Base-by-base conservation (phyloP, 2,888 invertebrate species). In the Gari tellinella region DNA sequence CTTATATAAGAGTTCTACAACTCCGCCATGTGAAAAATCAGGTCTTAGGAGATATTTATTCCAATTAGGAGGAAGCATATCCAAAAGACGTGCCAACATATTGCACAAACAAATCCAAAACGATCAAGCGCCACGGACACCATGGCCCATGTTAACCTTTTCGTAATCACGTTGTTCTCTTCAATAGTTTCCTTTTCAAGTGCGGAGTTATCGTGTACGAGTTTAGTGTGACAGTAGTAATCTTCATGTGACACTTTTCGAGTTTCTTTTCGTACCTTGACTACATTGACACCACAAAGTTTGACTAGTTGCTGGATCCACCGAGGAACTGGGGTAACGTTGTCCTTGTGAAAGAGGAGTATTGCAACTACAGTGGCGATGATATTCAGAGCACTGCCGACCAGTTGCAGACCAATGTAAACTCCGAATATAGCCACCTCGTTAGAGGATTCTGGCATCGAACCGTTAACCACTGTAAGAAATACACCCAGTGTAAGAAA, bases 401-500 rank as follows among this genome's bases (percentile, higher is more conserved):
- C 40, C 8, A 83, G 70, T 48, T 81, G 72, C 7, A 80, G 61
- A 1, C 81, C 76, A 8, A 81, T 74, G 41, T 74, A 83, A 7
- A 80, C 49, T 8, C 80, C 74, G 19, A 83, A 63, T 14, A 63
- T 55, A 1, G 83, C 80, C 40, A 83, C 69, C 40, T 81, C 81
- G 23, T 83, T 80, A 1, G 83, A 81, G 1, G 78, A 61, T 66
- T 72, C 72, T 1, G 83, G 83, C 62, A 83, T 68, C 17, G 69
- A 72, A 23, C 79, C 72, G 21, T 74, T 80, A 10, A 83, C 74
- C 8, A 80, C 68, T 0, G 74, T 79, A 40, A 83, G 60, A 53
- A 76, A 83, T 21, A 83, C 81, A 5, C 81, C 78, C 19, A 83
- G 70, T 23, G 83, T 83, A 1, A 83, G 62, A 49, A 81, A 83